A percentile compares a stretch with the other conserved stretches of the same genome.
phyloP scores from a whole-genome alignment of 2,888 invertebrate species.

The Noctua janthe region DNA sequence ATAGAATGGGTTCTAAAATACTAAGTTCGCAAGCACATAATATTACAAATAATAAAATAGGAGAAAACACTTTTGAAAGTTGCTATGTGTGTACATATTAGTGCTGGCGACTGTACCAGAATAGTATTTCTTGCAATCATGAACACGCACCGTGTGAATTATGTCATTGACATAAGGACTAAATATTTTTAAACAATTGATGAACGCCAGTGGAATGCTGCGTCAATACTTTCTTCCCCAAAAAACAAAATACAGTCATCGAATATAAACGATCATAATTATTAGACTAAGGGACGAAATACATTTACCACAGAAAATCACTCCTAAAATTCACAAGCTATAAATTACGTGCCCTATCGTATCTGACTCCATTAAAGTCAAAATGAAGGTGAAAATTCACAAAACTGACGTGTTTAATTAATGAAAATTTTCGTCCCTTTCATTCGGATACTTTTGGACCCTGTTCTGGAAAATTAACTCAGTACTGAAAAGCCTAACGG shows the following conservation, averaged over 20 bases:
- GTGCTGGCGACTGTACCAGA: neutral
- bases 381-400: conserved; percentile 54
- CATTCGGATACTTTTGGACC: conserved; percentile 43
- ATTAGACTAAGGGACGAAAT: conserved; percentile 3
- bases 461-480: conserved; percentile 42
- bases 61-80: neutral
- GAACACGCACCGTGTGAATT: neutral
- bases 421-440: conserved; percentile 49
- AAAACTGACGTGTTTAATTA: conserved; percentile 55
- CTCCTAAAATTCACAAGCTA: conserved; percentile 34
- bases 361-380: conserved; percentile 45
- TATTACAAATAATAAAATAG: neutral
- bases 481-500: neutral
- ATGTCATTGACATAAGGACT: neutral
- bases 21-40: neutral
- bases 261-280: neutral
- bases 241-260: neutral
- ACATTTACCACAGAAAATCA: conserved; percentile 37
- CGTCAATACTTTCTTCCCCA: neutral
- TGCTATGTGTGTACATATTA: neutral
- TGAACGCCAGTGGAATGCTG: neutral
- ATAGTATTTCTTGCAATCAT: neutral
- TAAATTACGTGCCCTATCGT: conserved; percentile 50
- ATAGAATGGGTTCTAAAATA: neutral
- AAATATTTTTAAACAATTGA: neutral